These are phyloP conservation scores for Dolichotis patagonum DNA, from an alignment of 2,113 vertebrate species.

Conservation along the genomic window DNA sequence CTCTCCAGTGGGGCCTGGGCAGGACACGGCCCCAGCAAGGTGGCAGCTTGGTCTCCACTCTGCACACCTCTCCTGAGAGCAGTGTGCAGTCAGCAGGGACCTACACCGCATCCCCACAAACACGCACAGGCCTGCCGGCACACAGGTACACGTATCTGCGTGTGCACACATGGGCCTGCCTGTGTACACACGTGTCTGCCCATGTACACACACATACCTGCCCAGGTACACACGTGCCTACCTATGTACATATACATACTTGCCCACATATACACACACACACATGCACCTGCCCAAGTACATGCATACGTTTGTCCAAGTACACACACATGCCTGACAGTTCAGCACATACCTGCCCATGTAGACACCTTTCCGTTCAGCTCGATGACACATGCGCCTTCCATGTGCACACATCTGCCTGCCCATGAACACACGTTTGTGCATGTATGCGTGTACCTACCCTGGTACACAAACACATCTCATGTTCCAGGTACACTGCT, in stretches of 20 bases:
- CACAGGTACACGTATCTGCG: not conserved
- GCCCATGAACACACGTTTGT: not conserved
- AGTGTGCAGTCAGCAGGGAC: not conserved
- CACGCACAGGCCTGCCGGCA: not conserved
- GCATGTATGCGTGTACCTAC: not conserved
- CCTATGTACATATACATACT: not conserved
- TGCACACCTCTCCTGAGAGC: not conserved
- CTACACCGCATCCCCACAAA: too few relatives aligned
- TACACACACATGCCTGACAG: too few relatives aligned
- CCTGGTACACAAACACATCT: not conserved
- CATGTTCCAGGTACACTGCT: not conserved
- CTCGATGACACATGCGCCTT: too few relatives aligned
- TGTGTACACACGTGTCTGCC: not conserved
- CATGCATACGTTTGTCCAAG: accelerated
- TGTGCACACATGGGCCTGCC: too few relatives aligned
- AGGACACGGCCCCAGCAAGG: not conserved
- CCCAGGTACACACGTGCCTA: too few relatives aligned
- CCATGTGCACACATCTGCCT: not conserved
- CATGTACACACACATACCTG: not conserved
- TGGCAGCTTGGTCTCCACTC: not conserved
- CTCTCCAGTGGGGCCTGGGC: not conserved
- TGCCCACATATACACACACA: not conserved
- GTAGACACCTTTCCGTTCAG: too few relatives aligned
- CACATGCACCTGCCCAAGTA: not conserved
- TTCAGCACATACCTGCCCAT: too few relatives aligned